Evolutionary conservation across 2,797 vertebrate genomes (phyloP).

Genomic region (Helicolenus hilgendorfi): DNA sequence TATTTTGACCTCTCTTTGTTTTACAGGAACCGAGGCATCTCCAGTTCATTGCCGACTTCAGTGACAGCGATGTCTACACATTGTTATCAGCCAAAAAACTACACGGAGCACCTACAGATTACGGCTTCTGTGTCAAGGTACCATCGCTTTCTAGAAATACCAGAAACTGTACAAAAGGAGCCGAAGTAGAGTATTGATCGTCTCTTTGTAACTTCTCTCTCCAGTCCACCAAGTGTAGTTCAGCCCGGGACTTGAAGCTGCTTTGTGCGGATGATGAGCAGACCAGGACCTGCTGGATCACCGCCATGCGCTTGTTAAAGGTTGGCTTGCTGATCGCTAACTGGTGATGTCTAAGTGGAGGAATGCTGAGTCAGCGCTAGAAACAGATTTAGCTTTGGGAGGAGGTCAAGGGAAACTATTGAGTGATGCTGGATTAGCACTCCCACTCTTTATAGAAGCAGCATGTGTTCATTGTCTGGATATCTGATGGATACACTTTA

Average conservation of each 20-base stretch:
- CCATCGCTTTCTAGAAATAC: constrained; percentile 6
- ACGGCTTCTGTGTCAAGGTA: constrained; percentile 98
- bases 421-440: constrained; percentile 71
- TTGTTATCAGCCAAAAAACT: constrained; percentile 94
- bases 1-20: constrained; percentile 32
- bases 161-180: constrained; percentile 12
- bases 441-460: constrained; percentile 59
- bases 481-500: constrained; percentile 56
- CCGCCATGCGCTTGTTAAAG: constrained; percentile 98
- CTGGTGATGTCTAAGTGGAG: constrained; percentile 59
- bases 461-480: constrained; percentile 73
- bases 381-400: constrained; percentile 73
- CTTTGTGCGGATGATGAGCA: constrained; percentile 97
- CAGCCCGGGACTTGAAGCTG: constrained; percentile 95
- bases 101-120: constrained; percentile 94
- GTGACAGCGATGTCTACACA: constrained; percentile 94
- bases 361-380: constrained; percentile 72
- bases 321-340: constrained; percentile 84
- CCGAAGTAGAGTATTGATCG: constrained; percentile 25
- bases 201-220: constrained; percentile 62
- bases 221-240: constrained; percentile 95
- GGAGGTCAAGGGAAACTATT: constrained; percentile 66
- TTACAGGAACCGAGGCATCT: constrained; percentile 97
- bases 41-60: constrained; percentile 97
- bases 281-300: constrained; percentile 97